A percentile compares a stretch with the other conserved stretches of the same genome.
Conservation (phyloP, 2,888 invertebrate genomes). For the Caenorhabditis uteleia region DNA sequence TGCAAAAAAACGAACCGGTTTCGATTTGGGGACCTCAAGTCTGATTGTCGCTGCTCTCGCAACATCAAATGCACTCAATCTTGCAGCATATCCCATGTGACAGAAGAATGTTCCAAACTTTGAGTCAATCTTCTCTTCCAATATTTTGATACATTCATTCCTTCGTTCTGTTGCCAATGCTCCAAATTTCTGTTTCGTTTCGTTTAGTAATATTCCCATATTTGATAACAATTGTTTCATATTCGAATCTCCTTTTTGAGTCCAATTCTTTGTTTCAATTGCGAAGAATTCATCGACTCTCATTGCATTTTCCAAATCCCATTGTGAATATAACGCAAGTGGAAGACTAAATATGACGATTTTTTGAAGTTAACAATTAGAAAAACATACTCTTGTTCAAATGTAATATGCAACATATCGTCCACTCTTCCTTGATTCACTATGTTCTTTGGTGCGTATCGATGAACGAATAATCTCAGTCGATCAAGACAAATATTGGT, state of each 20-base stretch:
- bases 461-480: slow-evolving; percentile 53
- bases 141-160: slow-evolving; percentile 50
- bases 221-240: slow-evolving; percentile 52
- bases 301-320: slow-evolving; percentile 62
- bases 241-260: slow-evolving; percentile 57
- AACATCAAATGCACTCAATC: slow-evolving; percentile 59
- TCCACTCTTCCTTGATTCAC: slow-evolving; percentile 52
- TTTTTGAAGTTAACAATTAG: not conserved
- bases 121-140: slow-evolving; percentile 54
- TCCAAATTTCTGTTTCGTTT: slow-evolving; percentile 57
- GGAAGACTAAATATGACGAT: slow-evolving; percentile 43
- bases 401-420: slow-evolving; percentile 55
- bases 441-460: slow-evolving; percentile 41
- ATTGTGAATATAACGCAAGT: slow-evolving; percentile 61
- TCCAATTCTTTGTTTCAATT: slow-evolving; percentile 62
- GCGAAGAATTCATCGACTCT: slow-evolving; percentile 57
- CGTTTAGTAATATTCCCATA: slow-evolving; percentile 59
- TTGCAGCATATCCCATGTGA: slow-evolving; percentile 54
- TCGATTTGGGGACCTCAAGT: slow-evolving; percentile 29
- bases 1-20: slow-evolving; percentile 8
- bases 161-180: slow-evolving; percentile 52
- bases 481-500: slow-evolving; percentile 53
- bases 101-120: slow-evolving; percentile 61
- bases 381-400: slow-evolving; percentile 55
- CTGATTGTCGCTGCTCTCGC: slow-evolving; percentile 48